Percentiles rank a stretch among this genome's conserved stretches.
These are phyloP conservation scores for Harpagoxenus sublaevis DNA, from an alignment of 2,888 invertebrate genomes.

Conservation along the genomic window DNA sequence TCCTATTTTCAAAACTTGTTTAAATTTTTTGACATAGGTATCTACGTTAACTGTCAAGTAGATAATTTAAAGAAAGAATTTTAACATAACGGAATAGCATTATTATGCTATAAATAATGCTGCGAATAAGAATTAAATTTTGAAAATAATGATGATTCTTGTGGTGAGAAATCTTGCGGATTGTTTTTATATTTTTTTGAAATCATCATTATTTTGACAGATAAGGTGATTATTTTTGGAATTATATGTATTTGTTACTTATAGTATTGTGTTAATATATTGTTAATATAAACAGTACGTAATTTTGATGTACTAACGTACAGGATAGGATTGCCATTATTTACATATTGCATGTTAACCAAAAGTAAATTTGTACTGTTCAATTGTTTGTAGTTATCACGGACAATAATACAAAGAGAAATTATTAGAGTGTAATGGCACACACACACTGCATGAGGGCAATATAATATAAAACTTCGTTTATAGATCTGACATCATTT, in stretches of 20 bases:
- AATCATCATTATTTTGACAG: background rate
- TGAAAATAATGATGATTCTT: background rate
- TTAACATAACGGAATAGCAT: background rate
- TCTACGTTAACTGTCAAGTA: background rate
- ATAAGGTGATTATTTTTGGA: background rate
- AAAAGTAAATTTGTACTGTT: slow-evolving; percentile 32
- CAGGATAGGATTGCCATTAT: background rate
- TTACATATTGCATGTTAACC: slow-evolving; percentile 15
- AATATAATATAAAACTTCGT: background rate
- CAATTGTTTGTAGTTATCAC: slow-evolving; percentile 17
- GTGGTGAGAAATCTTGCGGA: background rate
- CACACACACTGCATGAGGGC: background rate
- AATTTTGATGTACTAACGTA: slow-evolving; percentile 1
- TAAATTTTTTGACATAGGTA: too few species aligned
- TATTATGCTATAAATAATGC: background rate
- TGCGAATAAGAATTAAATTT: background rate
- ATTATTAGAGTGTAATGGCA: background rate
- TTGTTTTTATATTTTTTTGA: background rate
- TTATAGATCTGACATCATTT: background rate
- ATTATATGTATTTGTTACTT: background rate
- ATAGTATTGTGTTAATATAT: slow-evolving; percentile 1
- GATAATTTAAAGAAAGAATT: background rate
- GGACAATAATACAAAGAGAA: background rate
- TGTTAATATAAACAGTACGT: slow-evolving; percentile 11
- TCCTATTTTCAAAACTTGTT: too few species aligned